A percentile compares a stretch with the other conserved stretches of the same genome.
Conservation (phyloP, 2,113 vertebrate genomes). For the Pleuronectes platessa region DNA sequence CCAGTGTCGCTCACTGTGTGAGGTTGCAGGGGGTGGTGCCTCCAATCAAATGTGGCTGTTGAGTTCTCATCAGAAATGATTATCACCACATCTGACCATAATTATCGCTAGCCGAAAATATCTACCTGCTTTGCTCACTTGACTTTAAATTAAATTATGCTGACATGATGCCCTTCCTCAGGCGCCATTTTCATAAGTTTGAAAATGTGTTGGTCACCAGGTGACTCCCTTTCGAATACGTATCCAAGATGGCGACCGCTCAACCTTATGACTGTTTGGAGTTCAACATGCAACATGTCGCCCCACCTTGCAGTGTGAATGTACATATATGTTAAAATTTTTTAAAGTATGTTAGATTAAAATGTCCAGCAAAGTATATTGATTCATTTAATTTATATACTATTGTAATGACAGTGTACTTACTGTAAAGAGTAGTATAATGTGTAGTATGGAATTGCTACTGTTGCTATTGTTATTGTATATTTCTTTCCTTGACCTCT, state of each 20-base stretch:
- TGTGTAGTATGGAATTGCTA: not conserved
- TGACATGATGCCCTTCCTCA: too few species aligned
- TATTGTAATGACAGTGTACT: too few species aligned
- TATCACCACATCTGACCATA: not conserved
- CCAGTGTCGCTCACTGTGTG: not conserved
- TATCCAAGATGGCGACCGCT: too few species aligned
- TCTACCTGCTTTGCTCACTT: not conserved
- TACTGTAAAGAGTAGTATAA: not conserved
- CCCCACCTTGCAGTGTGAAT: too few species aligned
- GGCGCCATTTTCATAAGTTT: too few species aligned
- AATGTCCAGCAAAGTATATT: not conserved
- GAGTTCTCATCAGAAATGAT: not conserved
- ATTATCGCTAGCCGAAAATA: not conserved
- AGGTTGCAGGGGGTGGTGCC: not conserved
- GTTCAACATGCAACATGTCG: too few species aligned
- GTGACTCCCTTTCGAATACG: too few species aligned
- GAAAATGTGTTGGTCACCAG: too few species aligned
- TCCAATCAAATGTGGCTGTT: not conserved
- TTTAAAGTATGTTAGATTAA: not conserved
- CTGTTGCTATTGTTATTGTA: not conserved
- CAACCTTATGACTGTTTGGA: too few species aligned
- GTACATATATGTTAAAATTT: too few species aligned
- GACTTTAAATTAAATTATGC: not conserved
- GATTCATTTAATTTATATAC: not conserved
- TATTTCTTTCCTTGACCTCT: conserved; percentile 4